Evolutionary conservation across 2,797 vertebrate genomes (phyloP).

Genomic region (Pangasius djambal): DNA sequence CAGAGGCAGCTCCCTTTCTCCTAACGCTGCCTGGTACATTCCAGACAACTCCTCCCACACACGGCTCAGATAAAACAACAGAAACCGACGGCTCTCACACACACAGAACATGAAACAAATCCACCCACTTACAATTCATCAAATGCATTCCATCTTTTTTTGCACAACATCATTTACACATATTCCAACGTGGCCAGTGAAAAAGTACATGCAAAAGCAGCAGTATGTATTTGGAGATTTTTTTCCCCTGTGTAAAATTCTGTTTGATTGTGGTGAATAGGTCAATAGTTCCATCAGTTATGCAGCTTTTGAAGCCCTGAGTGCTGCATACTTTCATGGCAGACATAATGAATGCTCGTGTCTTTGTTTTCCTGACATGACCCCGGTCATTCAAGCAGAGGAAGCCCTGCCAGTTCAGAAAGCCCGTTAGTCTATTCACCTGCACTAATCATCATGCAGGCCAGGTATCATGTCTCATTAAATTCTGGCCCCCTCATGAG

Average conservation of each 20-base stretch:
- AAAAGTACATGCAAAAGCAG: not conserved
- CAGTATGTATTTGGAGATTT: not conserved
- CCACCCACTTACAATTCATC: not conserved
- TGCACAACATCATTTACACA: not conserved
- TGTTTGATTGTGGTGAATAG: not conserved
- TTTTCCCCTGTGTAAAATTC: not conserved
- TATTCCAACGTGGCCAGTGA: not conserved
- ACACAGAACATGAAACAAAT: not conserved
- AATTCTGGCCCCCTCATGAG: no score
- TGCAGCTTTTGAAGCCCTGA: not conserved
- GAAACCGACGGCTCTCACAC: not conserved
- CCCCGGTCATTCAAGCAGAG: no score
- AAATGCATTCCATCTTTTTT: not conserved
- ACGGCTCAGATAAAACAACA: constrained; percentile 23
- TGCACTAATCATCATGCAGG: constrained; percentile 15
- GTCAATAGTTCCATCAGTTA: not conserved
- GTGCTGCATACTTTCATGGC: constrained; percentile 1
- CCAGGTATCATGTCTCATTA: no score
- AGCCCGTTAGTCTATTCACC: constrained; percentile 33
- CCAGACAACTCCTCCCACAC: constrained; percentile 35
- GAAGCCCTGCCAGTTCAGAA: not conserved
- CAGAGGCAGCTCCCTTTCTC: constrained; percentile 16
- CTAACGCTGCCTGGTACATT: constrained; percentile 46
- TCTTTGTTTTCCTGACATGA: constrained; percentile 31
- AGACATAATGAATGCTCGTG: constrained; percentile 21